Evolutionary conservation across 2,113 vertebrate genomes (phyloP), one percentile per base, ranked within the genome.

Genomic region (Syngnathoides biaculeatus): DNA sequence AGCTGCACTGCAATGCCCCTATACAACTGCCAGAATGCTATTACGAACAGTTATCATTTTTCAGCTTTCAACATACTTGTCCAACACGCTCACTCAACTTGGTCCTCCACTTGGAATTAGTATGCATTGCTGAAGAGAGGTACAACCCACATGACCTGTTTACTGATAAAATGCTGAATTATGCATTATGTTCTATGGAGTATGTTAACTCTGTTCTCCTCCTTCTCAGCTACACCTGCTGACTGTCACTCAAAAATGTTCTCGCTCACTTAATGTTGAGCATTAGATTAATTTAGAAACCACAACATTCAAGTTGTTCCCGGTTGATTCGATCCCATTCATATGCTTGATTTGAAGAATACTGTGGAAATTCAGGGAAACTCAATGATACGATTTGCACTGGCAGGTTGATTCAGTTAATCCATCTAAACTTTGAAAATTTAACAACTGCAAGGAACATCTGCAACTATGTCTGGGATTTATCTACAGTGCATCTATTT

Each of bases 401-500:
- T 63, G 81, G 76, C 74, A 70, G 73, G 69, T 68, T 68, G 78
- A 82, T 82, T 89, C 78, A 84, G 79, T 87, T 79, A 82, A 79
- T 84, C 66, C 69, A 61, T 39, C 68, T 80, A 74, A 87, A 79
- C 81, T 63, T 81, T 60, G 57, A 78, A 83, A 69, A 77, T 86
- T 86, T 76, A 85, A 78, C 80, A 88, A 83, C 81, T 86, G 80
- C 60, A 67, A 35, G 78, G 90, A 89, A n/a, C n/a, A n/a, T n/a
- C n/a, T n/a, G n/a, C 89, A 91, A 35, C 30, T 35, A 35, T 35
- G 30, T 88, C 89, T 91, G 87, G 66, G 58, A 67, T 72, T 62
- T 5, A 72, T 84, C 76, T 64, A 66, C 71, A 64, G 79, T 84
- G 80, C 30, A 61, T 81, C 76, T 86, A 11, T 22, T 52, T 52